Evolutionary conservation across 2,797 vertebrate genomes (phyloP), one percentile per base, ranked within the genome.

Genomic region (Halcyon leucocephala): DNA sequence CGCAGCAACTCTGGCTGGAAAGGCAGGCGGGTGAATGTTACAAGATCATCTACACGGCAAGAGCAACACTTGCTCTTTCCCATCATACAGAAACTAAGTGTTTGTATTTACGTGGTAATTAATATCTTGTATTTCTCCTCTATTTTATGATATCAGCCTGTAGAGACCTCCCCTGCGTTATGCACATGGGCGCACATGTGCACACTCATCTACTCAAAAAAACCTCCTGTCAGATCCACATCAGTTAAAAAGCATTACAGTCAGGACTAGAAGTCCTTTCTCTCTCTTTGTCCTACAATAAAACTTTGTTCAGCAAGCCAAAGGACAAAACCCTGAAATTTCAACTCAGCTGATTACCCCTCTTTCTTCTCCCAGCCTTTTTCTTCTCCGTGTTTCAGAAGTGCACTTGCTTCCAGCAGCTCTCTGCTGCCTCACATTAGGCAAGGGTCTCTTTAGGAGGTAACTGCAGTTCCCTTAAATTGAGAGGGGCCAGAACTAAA

Each of bases 261-360:
- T 17, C 64, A 31, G 26, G 49, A 48, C 65, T 70, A 65, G 25
- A 57, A 82, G 31, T 71, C 28, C 20, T 89, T 86, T 49, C 69
- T 90, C 18, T 57, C 46, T 31, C 67, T 83, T 89, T 62, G 28
- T 70, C 90, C 62, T 49, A 2, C 0, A 1, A 31, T 48, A 73
- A 84, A 94, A 87, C 35, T 64, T 60, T 52, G 39, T 52, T 92
- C 74, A 67, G 55, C 49, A 41, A 94, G 55, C 42, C 86, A 71
- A 82, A 90, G 67, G 70, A 90, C 74, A 89, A 89, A 94, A 28
- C 41, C 41, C 71, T 39, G 60, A 55, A 67, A 89, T 80, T 80
- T 61, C 67, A 57, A 7, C 33, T 62, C 1, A 0, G 58, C 35
- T 86, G 54, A 93, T 90, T 29, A 71, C 29, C 41, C 20, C 20